Evolutionary conservation across 2,113 vertebrate genomes (phyloP).

Genomic region (Gnathonemus echidnorhynchus): DNA sequence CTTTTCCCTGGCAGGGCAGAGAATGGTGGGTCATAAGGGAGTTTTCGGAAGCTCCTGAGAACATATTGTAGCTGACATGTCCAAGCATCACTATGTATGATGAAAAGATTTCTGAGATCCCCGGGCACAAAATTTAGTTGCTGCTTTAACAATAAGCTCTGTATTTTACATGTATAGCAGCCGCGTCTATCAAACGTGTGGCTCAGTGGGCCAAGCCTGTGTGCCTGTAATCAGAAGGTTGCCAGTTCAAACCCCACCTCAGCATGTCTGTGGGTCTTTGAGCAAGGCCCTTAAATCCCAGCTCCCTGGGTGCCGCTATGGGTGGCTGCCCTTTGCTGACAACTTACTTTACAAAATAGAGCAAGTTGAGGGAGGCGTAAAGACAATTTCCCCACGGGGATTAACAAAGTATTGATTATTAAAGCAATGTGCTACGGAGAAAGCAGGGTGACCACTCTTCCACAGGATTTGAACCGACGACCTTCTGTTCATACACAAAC

Average conservation of each 20-base stretch:
- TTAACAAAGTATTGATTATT: no score
- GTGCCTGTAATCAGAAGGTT: no score
- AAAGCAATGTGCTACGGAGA: background rate
- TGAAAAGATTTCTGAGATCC: background rate
- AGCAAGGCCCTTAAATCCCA: no score
- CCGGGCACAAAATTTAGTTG: background rate
- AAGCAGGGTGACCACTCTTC: background rate
- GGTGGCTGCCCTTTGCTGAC: no score
- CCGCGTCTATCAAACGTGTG: accelerated
- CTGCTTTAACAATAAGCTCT: background rate
- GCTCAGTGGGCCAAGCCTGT: no score
- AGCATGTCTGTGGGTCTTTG: no score
- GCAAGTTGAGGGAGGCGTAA: no score
- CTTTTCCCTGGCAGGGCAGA: background rate
- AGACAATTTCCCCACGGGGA: no score
- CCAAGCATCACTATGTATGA: background rate
- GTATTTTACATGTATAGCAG: background rate
- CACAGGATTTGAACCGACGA: background rate
- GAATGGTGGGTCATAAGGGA: background rate
- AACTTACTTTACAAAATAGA: no score
- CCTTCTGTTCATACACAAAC: background rate
- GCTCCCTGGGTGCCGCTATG: no score
- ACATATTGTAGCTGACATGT: background rate
- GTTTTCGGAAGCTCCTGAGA: background rate
- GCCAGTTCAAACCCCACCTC: no score